Evolutionary conservation across 53 echinoderm and acorn worm genomes (phyloP).

Genomic region (Patiria pectinifera): DNA sequence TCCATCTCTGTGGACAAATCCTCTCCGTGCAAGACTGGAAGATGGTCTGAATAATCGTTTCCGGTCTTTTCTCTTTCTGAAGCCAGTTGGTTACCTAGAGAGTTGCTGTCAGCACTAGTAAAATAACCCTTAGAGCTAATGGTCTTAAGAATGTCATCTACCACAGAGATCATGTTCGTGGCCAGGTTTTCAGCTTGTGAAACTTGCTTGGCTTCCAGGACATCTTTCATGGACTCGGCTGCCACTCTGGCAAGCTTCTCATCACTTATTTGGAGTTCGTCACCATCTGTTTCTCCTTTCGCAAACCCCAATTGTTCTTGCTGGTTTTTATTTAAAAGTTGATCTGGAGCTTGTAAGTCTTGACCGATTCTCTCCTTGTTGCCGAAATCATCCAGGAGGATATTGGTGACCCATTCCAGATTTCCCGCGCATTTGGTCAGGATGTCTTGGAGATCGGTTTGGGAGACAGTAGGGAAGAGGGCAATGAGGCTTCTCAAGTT

Average conservation of each 20-base stretch:
- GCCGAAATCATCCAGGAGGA: conserved; percentile 57
- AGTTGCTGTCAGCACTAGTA: not conserved
- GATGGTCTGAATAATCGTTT: no score
- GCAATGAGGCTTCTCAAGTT: conserved; percentile 18
- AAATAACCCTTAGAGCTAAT: not conserved
- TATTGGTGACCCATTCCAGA: conserved; percentile 79
- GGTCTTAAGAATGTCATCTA: conserved; percentile 38
- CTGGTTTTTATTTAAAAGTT: not conserved
- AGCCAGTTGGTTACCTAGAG: not conserved
- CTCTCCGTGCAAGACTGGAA: not conserved
- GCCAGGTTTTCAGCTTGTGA: conserved; percentile 5
- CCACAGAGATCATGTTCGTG: conserved; percentile 42
- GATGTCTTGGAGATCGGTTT: conserved; percentile 62
- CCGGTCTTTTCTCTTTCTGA: not conserved
- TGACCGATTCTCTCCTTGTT: not conserved
- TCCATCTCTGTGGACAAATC: not conserved
- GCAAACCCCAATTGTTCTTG: not conserved
- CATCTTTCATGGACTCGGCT: not conserved
- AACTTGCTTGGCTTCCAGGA: not conserved
- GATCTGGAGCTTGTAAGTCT: not conserved
- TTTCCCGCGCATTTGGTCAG: conserved; percentile 68
- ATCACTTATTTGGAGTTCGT: not conserved
- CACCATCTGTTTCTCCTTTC: not conserved
- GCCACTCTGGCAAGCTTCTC: not conserved
- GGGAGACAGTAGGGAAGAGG: conserved; percentile 46